A percentile compares a stretch with the other conserved stretches of the same genome.
Conservation (phyloP, 2,888 invertebrate species). For the Acronicta psi region DNA sequence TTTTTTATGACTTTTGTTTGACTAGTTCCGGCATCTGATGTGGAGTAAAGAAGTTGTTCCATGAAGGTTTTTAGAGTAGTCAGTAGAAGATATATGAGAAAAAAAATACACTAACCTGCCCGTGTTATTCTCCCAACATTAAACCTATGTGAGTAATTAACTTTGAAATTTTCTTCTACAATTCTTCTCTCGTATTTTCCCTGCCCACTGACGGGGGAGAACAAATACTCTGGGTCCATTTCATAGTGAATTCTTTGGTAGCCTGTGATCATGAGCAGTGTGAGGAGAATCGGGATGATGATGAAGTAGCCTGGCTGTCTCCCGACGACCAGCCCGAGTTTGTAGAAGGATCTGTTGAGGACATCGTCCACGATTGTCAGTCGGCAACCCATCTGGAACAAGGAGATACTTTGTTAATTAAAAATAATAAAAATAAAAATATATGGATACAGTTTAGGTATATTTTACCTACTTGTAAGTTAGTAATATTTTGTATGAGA, state of each 20-base stretch:
- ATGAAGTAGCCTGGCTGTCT: slow-evolving; percentile 96
- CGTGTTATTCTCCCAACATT: slow-evolving; percentile 96
- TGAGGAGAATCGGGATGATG: slow-evolving; percentile 94
- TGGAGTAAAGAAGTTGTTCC: too few relatives aligned
- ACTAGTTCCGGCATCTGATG: too few relatives aligned
- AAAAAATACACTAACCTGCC: slow-evolving; percentile 90
- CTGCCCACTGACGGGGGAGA: slow-evolving; percentile 96
- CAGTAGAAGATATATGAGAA: neutral
- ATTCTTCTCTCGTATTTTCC: slow-evolving; percentile 94
- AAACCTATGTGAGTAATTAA: slow-evolving; percentile 95
- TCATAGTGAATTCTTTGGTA: slow-evolving; percentile 96
- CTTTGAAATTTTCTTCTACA: slow-evolving; percentile 95
- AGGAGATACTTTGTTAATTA: slow-evolving; percentile 10
- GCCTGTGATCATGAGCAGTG: slow-evolving; percentile 95
- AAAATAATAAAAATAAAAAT: too few relatives aligned
- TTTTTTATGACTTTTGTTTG: neutral
- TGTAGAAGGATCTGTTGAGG: slow-evolving; percentile 94
- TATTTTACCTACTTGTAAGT: too few relatives aligned
- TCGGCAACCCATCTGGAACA: slow-evolving; percentile 92
- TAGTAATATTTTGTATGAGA: too few relatives aligned
- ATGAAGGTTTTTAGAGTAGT: neutral
- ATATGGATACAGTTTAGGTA: too few relatives aligned
- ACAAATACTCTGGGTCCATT: slow-evolving; percentile 97
- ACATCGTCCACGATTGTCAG: slow-evolving; percentile 94
- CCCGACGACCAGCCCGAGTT: slow-evolving; percentile 94